phyloP scores from a whole-genome alignment of 2,113 vertebrate genomes.

The Lichenostomus cassidix region DNA sequence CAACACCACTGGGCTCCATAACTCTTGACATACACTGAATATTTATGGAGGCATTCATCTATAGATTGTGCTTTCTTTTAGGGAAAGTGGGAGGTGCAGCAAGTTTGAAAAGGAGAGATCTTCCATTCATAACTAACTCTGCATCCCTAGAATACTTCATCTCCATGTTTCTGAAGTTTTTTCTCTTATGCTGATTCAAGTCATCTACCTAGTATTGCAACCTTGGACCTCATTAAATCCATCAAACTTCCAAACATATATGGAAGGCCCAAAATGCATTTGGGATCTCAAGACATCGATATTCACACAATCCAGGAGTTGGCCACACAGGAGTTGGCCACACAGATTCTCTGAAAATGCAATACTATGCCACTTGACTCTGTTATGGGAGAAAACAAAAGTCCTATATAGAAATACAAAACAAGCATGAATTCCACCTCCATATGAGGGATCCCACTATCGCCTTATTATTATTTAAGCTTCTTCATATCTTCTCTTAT shows the following conservation, averaged over 20 bases:
- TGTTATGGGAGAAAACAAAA: neutral
- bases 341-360: neutral
- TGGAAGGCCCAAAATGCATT: neutral
- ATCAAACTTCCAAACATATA: neutral
- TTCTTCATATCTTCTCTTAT: neutral
- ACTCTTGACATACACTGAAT: neutral
- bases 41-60: neutral
- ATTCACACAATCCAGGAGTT: neutral
- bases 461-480: neutral
- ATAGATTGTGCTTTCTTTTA: neutral
- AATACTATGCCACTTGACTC: neutral
- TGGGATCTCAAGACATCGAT: accelerated
- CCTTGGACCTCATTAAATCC: neutral
- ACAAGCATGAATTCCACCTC: neutral
- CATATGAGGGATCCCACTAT: neutral
- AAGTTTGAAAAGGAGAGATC: neutral
- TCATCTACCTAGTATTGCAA: neutral
- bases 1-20: neutral
- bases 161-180: neutral
- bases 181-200: neutral
- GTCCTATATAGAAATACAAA: neutral
- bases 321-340: neutral
- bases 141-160: neutral
- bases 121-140: neutral
- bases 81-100: neutral